Base-by-base conservation (phyloP, 2,888 invertebrate species). In the Teinopalpus imperialis region DNA sequence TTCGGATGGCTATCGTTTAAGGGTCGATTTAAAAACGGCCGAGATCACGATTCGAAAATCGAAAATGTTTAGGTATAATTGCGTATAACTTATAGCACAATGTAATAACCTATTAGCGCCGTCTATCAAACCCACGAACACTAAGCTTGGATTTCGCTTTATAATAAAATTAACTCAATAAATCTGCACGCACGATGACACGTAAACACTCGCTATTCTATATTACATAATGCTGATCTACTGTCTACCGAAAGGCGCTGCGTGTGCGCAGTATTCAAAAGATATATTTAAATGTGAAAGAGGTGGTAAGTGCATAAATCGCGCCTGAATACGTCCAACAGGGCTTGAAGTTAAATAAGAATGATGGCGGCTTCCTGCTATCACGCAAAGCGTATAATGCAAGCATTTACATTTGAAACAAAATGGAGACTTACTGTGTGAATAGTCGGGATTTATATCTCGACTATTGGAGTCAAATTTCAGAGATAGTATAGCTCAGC, bases 341-440 rank as follows among this genome's bases (percentile, higher is more conserved):
- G 21, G 24, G 16, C 36, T 30, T 27, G 50, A 50, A 35, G 47
- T 47, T 37, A 47, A 49, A 41, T 18, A 42, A 30, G 47, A 41
- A 8, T 24, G 46, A 54, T 52, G 37, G 35, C 30, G 30, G 47
- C 45, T 48, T 45, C 43, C 48, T 39, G 44, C 39, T 40, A 46
- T 27, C 48, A 40, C 21, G 37, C 40, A 29, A 27, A 23, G 41
- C 40, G 45, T 42, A 45, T 49, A 43, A 52, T 43, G 45, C 47
- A 45, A 49, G 50, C 49, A 61, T 63, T 65, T 59, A 56, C 65
- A 64, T 59, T 61, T 58, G 58, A 64, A 57, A 57, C 60, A 50
- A 56, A 56, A 54, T 59, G 55, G 49, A 51, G 53, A 48, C 43
- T 43, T 52, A 54, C 46, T 45, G 48, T 49, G 44, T 45, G 34